Evolutionary conservation across 2,888 invertebrate genomes (phyloP), one percentile per base, ranked within the genome.

Genomic region (Linnaemya tessellans): DNA sequence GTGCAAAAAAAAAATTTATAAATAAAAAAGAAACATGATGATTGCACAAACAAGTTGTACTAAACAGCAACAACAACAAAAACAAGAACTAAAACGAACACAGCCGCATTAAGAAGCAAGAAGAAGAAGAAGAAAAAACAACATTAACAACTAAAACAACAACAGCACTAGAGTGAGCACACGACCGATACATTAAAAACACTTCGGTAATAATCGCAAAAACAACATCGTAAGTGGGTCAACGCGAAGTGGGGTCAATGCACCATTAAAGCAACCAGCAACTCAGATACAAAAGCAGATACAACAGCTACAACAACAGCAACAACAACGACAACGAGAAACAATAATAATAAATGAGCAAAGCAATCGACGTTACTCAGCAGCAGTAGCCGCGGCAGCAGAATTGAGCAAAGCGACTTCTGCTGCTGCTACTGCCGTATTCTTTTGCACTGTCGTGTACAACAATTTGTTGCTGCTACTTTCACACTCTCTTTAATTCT

Each of bases 181-280:
- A 84, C 46, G 54, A 80, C 68, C 90, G 85, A 87, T 84, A 65
- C 85, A 78, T 68, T 81, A 84, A 87, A 87, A 89, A 88, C 86
- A 88, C 88, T 89, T 90, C 91, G 90, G 89, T 84, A 87, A 87
- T 88, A 89, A 89, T 90, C 91, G 90, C 90, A 89, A 88, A 82
- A 88, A 89, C 88, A 89, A 89, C 92, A 91, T 92, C 92, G 92
- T 92, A 93, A 93, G 93, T 93, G 92, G 93, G 93, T 93, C 93
- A 93, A 90, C 91, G 89, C 92, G 92, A 92, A 91, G 92, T 90
- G 91, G 92, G 93, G 92, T 93, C 93, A 93, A 90, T 93, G 92
- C 93, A 93, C 93, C 91, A 79, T 71, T 64, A 78, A 78, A 58
- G 81, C 84, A 80, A 68, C 78, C 81, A 80, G 74, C 81, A 82